phyloP scores from a whole-genome alignment of 2,888 invertebrate species.

The Hypolimnas misippus region DNA sequence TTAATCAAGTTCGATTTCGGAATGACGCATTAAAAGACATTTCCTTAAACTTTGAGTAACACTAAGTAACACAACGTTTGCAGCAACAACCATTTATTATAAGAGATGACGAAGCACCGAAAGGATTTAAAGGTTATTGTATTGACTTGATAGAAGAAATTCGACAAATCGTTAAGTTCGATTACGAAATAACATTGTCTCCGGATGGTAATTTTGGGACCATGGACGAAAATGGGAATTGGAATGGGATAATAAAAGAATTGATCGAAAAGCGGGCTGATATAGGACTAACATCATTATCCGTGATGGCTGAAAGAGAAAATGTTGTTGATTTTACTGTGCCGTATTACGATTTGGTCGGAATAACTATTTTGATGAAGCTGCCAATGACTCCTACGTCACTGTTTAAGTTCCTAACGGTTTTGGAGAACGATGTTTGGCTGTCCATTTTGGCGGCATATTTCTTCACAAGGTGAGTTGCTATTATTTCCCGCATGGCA shows the following conservation, averaged over 20 bases:
- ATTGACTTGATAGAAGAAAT: conserved; percentile 96
- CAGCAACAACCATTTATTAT: conserved; percentile 94
- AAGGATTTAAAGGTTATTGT: conserved; percentile 94
- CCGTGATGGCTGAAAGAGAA: conserved; percentile 98
- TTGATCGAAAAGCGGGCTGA: conserved; percentile 94
- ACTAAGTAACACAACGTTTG: conserved; percentile 48
- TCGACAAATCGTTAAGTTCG: conserved; percentile 92
- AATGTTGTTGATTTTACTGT: conserved; percentile 99
- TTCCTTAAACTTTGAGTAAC: neutral
- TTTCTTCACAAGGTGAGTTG: conserved; percentile 92
- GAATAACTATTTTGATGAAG: conserved; percentile 98
- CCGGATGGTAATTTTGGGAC: conserved; percentile 94
- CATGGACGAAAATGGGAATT: conserved; percentile 93
- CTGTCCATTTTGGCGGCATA: conserved; percentile 97
- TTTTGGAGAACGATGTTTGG: conserved; percentile 98
- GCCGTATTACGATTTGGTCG: conserved; percentile 98
- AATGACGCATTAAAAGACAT: neutral
- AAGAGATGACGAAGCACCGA: conserved; percentile 86
- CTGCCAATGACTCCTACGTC: conserved; percentile 95
- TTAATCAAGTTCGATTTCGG: neutral
- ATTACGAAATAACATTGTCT: conserved; percentile 93
- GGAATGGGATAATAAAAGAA: conserved; percentile 94
- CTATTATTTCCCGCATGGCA: neutral
- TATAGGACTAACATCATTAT: conserved; percentile 96
- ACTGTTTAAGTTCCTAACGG: conserved; percentile 97